Evolutionary conservation across 2,113 vertebrate genomes (phyloP).

Genomic region (Oncorhynchus clarkii): DNA sequence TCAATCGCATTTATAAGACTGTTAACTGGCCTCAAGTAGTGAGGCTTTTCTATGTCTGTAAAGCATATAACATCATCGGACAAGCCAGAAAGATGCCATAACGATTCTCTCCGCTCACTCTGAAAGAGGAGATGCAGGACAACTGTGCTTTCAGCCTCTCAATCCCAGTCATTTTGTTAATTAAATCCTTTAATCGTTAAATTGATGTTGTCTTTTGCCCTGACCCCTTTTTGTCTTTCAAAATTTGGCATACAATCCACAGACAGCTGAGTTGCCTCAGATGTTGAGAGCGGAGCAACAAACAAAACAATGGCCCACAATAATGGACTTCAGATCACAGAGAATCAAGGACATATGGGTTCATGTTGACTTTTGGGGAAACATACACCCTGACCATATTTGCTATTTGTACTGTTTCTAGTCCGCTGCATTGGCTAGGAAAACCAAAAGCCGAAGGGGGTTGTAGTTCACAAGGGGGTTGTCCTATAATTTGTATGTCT

Average conservation of each 20-base stretch:
- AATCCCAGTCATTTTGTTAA: background rate
- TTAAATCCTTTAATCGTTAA: background rate
- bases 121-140: background rate
- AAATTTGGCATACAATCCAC: no score
- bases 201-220: background rate
- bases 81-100: background rate
- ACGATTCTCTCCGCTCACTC: no score
- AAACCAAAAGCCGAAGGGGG: constrained; percentile 4
- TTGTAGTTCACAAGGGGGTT: background rate
- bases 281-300: background rate
- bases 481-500: constrained; percentile 23
- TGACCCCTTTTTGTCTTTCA: background rate
- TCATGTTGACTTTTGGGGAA: background rate
- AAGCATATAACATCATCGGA: constrained; percentile 4
- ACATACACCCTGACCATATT: background rate
- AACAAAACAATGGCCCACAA: background rate
- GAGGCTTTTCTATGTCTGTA: background rate
- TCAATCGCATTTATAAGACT: no score
- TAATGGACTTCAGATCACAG: background rate
- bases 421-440: background rate
- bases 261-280: background rate
- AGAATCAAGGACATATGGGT: background rate
- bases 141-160: background rate
- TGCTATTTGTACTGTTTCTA: background rate
- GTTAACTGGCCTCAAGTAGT: background rate